Conservation (phyloP, 2,888 invertebrate genomes). For the Monoplex corrugatus region DNA sequence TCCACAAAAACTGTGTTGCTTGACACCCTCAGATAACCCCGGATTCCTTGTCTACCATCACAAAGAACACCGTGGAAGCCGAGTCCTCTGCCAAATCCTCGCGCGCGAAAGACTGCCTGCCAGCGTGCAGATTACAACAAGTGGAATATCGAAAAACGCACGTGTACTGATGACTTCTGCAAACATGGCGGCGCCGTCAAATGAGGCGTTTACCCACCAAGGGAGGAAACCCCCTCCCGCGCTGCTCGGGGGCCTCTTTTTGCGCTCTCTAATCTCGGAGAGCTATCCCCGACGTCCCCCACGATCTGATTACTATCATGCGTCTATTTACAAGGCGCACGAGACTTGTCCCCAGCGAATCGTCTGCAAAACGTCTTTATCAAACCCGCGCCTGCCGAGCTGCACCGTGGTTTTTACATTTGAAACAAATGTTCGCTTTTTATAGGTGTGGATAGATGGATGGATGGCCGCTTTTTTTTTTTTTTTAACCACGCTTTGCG, state of each 20-base stretch:
- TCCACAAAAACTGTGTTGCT: background rate
- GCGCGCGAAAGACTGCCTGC: background rate
- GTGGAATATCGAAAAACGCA: conserved; percentile 16
- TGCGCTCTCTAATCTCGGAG: background rate
- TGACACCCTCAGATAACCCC: conserved; percentile 29
- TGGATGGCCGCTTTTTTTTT: background rate
- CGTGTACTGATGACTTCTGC: conserved; percentile 48
- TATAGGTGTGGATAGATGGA: background rate
- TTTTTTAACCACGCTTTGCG: no score
- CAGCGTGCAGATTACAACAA: background rate
- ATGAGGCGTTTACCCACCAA: conserved; percentile 24
- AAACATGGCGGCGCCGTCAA: conserved; percentile 26
- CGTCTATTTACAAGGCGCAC: conserved; percentile 33
- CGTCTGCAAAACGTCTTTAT: background rate
- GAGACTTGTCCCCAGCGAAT: conserved; percentile 5
- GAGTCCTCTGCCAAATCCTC: background rate
- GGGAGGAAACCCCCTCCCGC: background rate
- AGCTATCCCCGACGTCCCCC: background rate
- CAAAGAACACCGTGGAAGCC: conserved; percentile 5
- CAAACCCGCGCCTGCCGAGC: background rate
- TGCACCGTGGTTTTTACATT: conserved; percentile 30
- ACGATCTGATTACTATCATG: conserved; percentile 20
- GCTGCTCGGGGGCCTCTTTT: background rate
- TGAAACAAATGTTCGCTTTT: conserved; percentile 24
- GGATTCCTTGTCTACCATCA: background rate